Evolutionary conservation across 2,797 vertebrate species (phyloP).

Genomic region (Rhyacichthys aspro): DNA sequence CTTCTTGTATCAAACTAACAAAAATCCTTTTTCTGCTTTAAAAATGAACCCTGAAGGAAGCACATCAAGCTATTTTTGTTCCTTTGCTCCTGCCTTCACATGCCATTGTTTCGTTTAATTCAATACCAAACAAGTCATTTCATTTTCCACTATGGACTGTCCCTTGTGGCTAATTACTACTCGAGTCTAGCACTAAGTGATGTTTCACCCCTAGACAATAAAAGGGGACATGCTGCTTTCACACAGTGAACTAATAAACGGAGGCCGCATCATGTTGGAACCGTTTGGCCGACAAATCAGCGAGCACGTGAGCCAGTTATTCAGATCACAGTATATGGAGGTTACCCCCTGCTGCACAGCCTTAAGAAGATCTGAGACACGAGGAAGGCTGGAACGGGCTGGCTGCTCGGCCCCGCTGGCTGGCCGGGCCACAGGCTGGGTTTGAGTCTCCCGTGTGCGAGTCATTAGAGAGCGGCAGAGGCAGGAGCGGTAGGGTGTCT

Average conservation of each 20-base stretch:
- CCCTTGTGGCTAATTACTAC: constrained; percentile 75
- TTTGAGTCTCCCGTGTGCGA: constrained; percentile 48
- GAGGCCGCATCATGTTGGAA: constrained; percentile 55
- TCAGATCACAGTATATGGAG: constrained; percentile 72
- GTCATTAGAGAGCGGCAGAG: constrained; percentile 67
- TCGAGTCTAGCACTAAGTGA: constrained; percentile 52
- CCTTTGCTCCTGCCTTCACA: constrained; percentile 51
- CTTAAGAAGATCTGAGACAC: constrained; percentile 72
- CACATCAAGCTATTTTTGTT: constrained; percentile 57
- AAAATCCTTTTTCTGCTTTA: constrained; percentile 47
- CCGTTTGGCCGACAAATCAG: constrained; percentile 74
- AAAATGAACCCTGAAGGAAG: constrained; percentile 61
- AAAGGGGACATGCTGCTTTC: constrained; percentile 62
- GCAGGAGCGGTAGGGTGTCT: constrained; percentile 57
- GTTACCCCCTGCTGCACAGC: constrained; percentile 69
- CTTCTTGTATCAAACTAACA: constrained; percentile 36
- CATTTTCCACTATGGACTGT: constrained; percentile 64
- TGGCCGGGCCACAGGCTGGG: constrained; percentile 40
- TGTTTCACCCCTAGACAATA: constrained; percentile 64
- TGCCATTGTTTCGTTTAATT: constrained; percentile 68
- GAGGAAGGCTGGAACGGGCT: constrained; percentile 48
- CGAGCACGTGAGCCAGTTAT: constrained; percentile 61
- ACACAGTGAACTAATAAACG: constrained; percentile 51
- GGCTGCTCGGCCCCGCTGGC: constrained; percentile 42
- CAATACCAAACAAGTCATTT: constrained; percentile 69